Base-by-base conservation (phyloP, 2,113 vertebrate species). In the Cathartes aura region DNA sequence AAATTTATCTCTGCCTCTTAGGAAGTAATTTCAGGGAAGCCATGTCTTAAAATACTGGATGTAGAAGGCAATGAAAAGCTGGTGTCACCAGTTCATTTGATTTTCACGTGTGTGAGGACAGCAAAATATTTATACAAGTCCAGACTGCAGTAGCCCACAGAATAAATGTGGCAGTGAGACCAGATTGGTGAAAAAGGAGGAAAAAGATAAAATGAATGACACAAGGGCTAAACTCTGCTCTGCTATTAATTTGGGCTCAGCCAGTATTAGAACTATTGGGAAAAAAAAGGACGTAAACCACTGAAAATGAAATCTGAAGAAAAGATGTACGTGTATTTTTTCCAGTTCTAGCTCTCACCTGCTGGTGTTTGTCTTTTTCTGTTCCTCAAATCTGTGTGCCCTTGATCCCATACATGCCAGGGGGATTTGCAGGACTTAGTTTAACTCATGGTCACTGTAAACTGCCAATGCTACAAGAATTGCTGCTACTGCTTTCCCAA, bases 161-260 rank as follows among this genome's bases (percentile, higher is more conserved):
- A 73, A 71, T 53, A 66, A 80, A 58, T 6, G 9, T 63, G 15
- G 13, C 15, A 62, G 38, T 48, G 36, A 76, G 53, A 88, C 16
- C 10, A 76, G 20, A 70, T 11, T 1, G 0, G 32, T 2, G 4
- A 63, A n/a, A 53, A 48, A 26, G 8, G n/a, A 32, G 15, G 16
- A 48, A 75, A 70, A 50, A 67, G 22, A 59, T 23, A 32, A 85
- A 71, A 32, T 9, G 13, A 58, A 67, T 62, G 15, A 19, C 6
- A 36, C 3, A 23, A 63, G 12, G 20, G 9, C 27, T 82, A 63
- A 86, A 83, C 78, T 81, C 38, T 89, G 32, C 30, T 90, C 22
- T 70, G 55, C 6, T 90, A 15, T 82, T 86, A 52, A 43, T 63
- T 85, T 56, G 21, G 9, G 7, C 18, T 70, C 21, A 78, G 14